Conservation (phyloP, 2,888 invertebrate genomes). For the Rhamphomyia laevipes region DNA sequence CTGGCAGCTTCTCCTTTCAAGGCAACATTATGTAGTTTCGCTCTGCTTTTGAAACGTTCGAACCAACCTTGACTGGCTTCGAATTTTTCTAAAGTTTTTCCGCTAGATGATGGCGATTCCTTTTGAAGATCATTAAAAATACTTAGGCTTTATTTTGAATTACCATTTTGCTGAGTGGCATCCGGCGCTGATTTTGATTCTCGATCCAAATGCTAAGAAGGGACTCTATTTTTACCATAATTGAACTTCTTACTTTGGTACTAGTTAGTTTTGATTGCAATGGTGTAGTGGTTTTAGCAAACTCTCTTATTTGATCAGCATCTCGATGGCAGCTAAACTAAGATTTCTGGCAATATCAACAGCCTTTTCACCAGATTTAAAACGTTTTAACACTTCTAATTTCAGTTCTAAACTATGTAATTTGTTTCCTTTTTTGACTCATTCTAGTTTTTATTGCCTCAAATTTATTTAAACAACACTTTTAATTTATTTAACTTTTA, state of each 20-base stretch:
- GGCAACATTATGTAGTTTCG: constrained; percentile 5
- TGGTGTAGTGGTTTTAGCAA: constrained; percentile 9
- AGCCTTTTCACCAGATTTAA: constrained; percentile 9
- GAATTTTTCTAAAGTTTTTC: constrained; percentile 1
- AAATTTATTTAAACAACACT: constrained; percentile 4
- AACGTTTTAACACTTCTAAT: constrained; percentile 8
- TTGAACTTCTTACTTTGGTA: constrained; percentile 7
- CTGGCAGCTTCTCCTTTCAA: constrained; percentile 8
- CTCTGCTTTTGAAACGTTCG: constrained; percentile 4
- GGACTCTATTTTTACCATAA: constrained; percentile 8
- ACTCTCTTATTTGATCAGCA: constrained; percentile 9
- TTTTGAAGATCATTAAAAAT: constrained; percentile 8
- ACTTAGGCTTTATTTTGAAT: constrained; percentile 7
- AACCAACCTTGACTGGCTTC: constrained; percentile 5
- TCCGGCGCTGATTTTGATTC: constrained; percentile 8
- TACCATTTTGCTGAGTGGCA: constrained; percentile 10
- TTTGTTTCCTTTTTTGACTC: constrained; percentile 8
- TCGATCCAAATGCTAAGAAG: constrained; percentile 7
- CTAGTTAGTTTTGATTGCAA: constrained; percentile 7
- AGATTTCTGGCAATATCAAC: constrained; percentile 9
- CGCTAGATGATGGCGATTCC: constrained; percentile 1
- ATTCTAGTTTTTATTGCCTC: constrained; percentile 6
- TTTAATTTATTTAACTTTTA: too few species aligned
- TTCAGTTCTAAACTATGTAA: constrained; percentile 10
- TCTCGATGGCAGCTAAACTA: constrained; percentile 8